Conservation (phyloP, 23 tunicate genomes). For the Oikopleura dioica region DNA sequence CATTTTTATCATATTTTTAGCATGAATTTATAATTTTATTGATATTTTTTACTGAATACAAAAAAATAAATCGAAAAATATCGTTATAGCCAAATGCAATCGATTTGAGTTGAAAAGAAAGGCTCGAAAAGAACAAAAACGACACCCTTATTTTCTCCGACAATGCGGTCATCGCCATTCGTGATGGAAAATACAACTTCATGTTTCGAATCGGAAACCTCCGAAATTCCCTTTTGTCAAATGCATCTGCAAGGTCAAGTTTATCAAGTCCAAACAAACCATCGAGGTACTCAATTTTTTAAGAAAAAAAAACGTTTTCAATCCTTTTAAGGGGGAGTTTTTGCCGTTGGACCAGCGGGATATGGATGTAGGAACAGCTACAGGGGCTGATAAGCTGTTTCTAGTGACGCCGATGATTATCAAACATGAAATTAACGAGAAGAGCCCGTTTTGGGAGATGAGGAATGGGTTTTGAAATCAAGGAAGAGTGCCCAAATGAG, state of each 20-base stretch:
- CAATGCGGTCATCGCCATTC: conserved; percentile 29
- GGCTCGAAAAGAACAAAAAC: conserved; percentile 58
- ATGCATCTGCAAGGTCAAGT: conserved; percentile 55
- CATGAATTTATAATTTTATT: too few species aligned
- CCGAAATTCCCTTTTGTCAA: conserved; percentile 71
- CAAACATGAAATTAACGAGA: conserved; percentile 48
- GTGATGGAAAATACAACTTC: conserved; percentile 57
- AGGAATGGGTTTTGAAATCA: too few species aligned
- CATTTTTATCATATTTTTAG: too few species aligned
- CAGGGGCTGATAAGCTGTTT: conserved; percentile 85
- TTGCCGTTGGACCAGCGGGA: too few species aligned
- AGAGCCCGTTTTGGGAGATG: conserved; percentile 60
- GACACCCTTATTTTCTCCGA: conserved; percentile 72
- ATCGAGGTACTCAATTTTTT: too few species aligned
- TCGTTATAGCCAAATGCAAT: too few species aligned
- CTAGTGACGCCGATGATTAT: conserved; percentile 78
- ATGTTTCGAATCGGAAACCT: conserved; percentile 79
- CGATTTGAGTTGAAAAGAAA: too few species aligned
- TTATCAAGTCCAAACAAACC: conserved; percentile 41
- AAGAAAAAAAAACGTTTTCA: too few species aligned
- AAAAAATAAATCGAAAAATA: too few species aligned
- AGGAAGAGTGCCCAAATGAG: too few species aligned
- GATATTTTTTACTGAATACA: too few species aligned
- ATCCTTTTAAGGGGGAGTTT: too few species aligned
- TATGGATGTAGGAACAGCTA: conserved; percentile 69